Evolutionary conservation across 2,113 vertebrate species (phyloP).

Genomic region (Micronisus gabar): DNA sequence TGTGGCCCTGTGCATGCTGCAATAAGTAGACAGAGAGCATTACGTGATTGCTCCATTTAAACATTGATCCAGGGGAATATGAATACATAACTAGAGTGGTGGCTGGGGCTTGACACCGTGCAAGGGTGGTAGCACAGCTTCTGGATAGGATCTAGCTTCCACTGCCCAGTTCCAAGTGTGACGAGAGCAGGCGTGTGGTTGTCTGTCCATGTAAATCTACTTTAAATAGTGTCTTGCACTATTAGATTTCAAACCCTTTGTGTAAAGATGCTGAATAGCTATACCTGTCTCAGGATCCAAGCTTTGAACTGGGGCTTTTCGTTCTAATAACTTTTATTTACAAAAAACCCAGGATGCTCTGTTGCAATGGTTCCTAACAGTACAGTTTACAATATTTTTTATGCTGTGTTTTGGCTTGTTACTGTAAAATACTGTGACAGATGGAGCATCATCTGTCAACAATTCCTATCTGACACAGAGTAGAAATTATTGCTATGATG

Average conservation of each 20-base stretch:
- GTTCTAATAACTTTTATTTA: conserved; percentile 2
- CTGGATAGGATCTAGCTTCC: neutral
- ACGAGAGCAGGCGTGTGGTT: neutral
- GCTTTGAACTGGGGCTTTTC: neutral
- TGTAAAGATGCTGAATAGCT: neutral
- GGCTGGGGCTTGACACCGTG: neutral
- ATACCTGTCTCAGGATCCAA: neutral
- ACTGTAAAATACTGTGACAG: conserved; percentile 66
- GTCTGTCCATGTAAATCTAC: neutral
- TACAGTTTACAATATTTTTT: conserved; percentile 14
- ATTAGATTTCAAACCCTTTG: neutral
- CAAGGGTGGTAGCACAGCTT: neutral
- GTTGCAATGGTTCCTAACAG: neutral
- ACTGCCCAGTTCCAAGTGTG: neutral
- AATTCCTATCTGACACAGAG: conserved; percentile 47
- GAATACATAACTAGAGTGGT: neutral
- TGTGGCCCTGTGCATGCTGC: neutral
- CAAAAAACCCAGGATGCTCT: neutral
- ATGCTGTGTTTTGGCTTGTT: conserved; percentile 48
- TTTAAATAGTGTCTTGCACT: neutral
- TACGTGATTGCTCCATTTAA: neutral
- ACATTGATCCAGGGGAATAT: neutral
- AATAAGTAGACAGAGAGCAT: neutral
- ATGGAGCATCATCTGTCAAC: conserved; percentile 68
- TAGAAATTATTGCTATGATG: conserved; percentile 47